Base-by-base conservation (phyloP, 2,888 invertebrate genomes). In the Lasioglossum morio region DNA sequence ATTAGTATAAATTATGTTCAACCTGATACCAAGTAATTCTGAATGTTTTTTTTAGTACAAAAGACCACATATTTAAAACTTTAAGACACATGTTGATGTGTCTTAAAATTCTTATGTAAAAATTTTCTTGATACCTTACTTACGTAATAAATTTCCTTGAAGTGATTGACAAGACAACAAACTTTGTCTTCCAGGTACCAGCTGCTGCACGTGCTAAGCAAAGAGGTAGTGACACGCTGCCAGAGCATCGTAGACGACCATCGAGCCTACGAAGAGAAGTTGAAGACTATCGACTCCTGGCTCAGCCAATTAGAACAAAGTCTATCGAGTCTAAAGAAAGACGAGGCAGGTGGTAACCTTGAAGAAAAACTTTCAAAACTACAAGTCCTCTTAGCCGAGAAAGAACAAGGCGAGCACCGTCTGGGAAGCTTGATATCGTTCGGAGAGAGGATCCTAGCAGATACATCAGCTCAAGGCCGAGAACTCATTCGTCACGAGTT, bases 361-460 rank as follows among this genome's bases (percentile, higher is more conserved):
- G 97, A 97, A 91, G 97, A 97, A 48, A 97, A 96, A 88, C 96
- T 96, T 0, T 97, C 97, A 85, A 97, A 97, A 88, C 95, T 98
- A 27, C 97, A 98, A 95, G 96, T 97, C 2, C 95, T 98, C 77
- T 94, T 97, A 75, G 96, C 98, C 16, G 99, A 99, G 93, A 97
- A 97, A 89, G 98, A 99, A 90, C 97, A 98, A 93, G 98, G 98
- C 1, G 97, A 98, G 91, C 97, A 97, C 91, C 97, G 98, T 91
- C 96, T 99, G 53, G 96, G 97, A 79, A 96, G 97, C 63, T 95
- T 98, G 30, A 97, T 97, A 23, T 96, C 97, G 4, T 96, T 97
- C 0, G 98, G 98, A 4, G 99, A 99, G 93, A 97, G 98, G 94
- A 97, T 99, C n/a, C 96, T 98, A 86, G 98, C 99, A 0, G 98